A percentile compares a stretch with the other conserved stretches of the same genome.
Conservation (phyloP, 2,797 vertebrate species). For the Acropternis orthonyx region DNA sequence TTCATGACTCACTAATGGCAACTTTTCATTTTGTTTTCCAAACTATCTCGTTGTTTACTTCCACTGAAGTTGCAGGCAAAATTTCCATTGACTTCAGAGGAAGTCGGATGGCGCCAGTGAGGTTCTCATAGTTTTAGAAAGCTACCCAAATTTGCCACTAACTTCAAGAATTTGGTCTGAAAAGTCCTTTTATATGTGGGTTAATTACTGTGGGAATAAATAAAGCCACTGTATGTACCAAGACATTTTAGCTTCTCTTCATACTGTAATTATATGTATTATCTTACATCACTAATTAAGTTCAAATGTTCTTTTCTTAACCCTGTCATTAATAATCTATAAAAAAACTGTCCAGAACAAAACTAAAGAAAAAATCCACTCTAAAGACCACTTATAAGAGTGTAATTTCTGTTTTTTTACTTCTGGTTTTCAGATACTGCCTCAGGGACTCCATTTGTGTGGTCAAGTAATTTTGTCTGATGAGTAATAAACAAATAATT, state of each 20-base stretch:
- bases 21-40: not conserved
- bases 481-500: constrained; percentile 64
- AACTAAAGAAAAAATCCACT: not conserved
- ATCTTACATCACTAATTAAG: constrained; percentile 22
- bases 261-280: not conserved
- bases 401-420: not conserved
- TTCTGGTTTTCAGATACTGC: constrained; percentile 9
- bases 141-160: not conserved
- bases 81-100: constrained; percentile 51
- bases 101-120: constrained; percentile 14
- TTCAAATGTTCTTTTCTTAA: constrained; percentile 33
- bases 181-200: not conserved
- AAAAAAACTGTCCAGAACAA: not conserved
- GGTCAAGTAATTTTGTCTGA: constrained; percentile 50
- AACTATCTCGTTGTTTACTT: constrained; percentile 39
- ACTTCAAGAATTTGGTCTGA: not conserved
- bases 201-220: constrained; percentile 23
- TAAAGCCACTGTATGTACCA: not conserved
- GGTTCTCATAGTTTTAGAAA: constrained; percentile 32
- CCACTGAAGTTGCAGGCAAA: not conserved
- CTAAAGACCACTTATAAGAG: not conserved
- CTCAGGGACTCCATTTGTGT: constrained; percentile 37
- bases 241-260: constrained; percentile 10
- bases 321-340: not conserved
- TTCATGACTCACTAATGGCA: constrained; percentile 3